Percentiles rank a stretch among this genome's conserved stretches.
These are phyloP conservation scores for Dendroctonus valens DNA, from an alignment of 1,140 invertebrate species.

Conservation along the genomic window DNA sequence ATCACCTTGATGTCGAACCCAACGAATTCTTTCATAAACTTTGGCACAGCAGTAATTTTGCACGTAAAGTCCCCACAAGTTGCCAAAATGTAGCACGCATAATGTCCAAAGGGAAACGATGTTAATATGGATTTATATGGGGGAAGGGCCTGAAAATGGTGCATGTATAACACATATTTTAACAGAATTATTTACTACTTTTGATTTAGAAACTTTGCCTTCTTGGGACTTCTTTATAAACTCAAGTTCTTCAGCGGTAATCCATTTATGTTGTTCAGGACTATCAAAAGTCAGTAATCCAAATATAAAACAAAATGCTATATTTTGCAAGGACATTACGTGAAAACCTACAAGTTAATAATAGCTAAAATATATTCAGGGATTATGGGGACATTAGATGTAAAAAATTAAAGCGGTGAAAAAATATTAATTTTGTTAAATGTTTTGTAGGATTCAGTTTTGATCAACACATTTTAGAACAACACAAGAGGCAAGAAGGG, in stretches of 20 bases:
- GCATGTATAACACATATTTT: background rate
- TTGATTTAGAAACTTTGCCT: constrained; percentile 55
- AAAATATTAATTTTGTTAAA: too few relatives aligned
- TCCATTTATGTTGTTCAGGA: constrained; percentile 73
- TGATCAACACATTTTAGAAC: too few relatives aligned
- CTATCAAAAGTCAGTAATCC: constrained; percentile 62
- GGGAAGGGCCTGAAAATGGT: constrained; percentile 49
- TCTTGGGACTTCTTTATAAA: constrained; percentile 70
- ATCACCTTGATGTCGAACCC: constrained; percentile 71
- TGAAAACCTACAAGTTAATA: constrained; percentile 31
- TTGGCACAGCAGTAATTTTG: constrained; percentile 85
- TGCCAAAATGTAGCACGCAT: constrained; percentile 67
- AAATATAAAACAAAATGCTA: constrained; percentile 25
- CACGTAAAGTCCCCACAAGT: constrained; percentile 76
- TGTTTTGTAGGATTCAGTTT: too few relatives aligned
- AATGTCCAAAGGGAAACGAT: constrained; percentile 68
- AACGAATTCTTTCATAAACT: constrained; percentile 73
- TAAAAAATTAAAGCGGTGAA: too few relatives aligned
- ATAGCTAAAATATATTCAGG: background rate
- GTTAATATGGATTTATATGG: constrained; percentile 60
- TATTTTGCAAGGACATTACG: constrained; percentile 23
- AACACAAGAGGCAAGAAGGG: too few relatives aligned
- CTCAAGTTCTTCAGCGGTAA: constrained; percentile 69
- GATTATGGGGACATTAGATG: too few relatives aligned
- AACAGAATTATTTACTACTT: constrained; percentile 42